Conservation (phyloP, 2,113 vertebrate species). For the Scopus umbretta region DNA sequence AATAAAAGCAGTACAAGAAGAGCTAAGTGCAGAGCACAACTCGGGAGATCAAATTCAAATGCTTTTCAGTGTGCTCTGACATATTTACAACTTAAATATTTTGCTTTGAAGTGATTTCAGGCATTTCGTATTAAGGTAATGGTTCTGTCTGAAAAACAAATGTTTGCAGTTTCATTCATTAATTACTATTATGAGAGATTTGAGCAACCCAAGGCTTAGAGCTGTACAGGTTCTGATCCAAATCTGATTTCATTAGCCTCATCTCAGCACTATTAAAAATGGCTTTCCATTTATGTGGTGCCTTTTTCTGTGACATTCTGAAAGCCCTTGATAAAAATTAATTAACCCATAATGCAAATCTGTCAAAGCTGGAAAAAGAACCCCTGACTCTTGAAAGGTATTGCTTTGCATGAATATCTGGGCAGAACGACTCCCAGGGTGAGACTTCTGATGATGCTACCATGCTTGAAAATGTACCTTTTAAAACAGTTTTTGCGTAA, state of each 20-base stretch:
- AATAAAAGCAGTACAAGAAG: background rate
- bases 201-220: background rate
- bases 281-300: background rate
- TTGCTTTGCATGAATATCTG: background rate
- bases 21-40: background rate
- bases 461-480: background rate
- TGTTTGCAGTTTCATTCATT: slow-evolving; percentile 1
- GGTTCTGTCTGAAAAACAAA: slow-evolving; percentile 16
- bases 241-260: slow-evolving; percentile 5
- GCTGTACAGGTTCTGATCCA: background rate
- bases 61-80: background rate
- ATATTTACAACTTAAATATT: slow-evolving; percentile 23
- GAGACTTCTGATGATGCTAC: background rate
- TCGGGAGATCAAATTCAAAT: background rate
- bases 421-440: background rate
- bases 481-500: background rate
- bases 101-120: background rate
- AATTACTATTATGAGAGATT: background rate
- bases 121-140: background rate
- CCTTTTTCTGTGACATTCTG: background rate
- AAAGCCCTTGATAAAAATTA: background rate
- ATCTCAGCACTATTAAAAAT: background rate
- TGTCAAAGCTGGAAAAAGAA: background rate
- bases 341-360: background rate
- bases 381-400: background rate